Evolutionary conservation across 30 jellyfish, hydroid and myxozoan species (phyloP), one percentile per base, ranked within the genome.

Genomic region (Chrysaora quinquecirrha): DNA sequence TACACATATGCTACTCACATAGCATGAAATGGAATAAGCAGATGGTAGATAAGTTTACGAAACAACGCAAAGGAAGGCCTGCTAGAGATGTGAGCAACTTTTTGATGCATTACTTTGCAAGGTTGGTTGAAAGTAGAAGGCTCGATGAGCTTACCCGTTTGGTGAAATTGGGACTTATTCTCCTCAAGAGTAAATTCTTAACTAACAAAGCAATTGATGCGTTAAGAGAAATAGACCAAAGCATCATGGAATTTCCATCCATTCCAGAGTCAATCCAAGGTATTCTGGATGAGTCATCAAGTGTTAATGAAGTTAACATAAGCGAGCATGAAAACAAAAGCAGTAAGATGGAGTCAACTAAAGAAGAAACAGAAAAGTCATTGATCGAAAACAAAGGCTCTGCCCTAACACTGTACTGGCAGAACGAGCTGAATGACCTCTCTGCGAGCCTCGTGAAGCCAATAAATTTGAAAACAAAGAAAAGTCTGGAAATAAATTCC

Each of bases 41-140:
- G 4, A 72, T 72, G 73, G 19, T 72, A 2, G 60, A 64, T 10
- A 64, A 64, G 76, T 3, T 27, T 4, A 2, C 7, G 21, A 32
- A 32, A 11, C 22, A 3, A 3, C 76, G 52, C 2, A 11, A 3
- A 2, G 52, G 56, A 3, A 14, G 21, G 11, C 2, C 76, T 3
- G 19, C 24, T 2, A 56, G 7, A 64, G 52, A 64, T 29, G 52
- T 32, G 3, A 64, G 27, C 7, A 16, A 64, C 3, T 64, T 64
- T 20, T 24, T 64, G 76, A 64, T 64, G 76, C 52, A 32, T 64
- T 64, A 7, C 56, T 64, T 64, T 24, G 76, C 76, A 14, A 7
- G 76, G 24, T 56, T 64, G 20, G 56, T 64, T 2, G 76, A n/a
- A 64, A 2, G 76, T 18, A 9, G 76, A 32, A 64, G 76, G 21